Conservation (phyloP, 2,797 vertebrate species). For the Spea hammondii region DNA sequence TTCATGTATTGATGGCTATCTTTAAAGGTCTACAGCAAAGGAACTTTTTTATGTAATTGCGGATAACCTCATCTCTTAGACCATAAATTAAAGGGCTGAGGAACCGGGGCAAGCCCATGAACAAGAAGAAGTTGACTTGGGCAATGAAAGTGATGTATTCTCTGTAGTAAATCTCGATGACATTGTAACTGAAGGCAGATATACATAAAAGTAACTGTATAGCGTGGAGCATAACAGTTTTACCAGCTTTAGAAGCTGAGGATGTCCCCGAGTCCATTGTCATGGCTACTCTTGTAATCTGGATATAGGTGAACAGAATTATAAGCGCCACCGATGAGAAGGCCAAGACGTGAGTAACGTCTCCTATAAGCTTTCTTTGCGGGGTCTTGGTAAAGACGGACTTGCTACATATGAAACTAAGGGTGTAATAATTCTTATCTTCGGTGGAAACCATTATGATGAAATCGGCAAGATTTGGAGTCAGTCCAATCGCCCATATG, state of each 20-base stretch:
- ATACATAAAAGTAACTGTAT: slow-evolving; percentile 48
- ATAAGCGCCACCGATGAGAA: slow-evolving; percentile 54
- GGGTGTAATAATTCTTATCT: background rate
- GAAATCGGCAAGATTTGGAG: background rate
- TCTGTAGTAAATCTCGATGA: slow-evolving; percentile 57
- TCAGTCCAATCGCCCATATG: background rate
- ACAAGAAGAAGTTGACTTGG: background rate
- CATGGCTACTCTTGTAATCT: slow-evolving; percentile 68
- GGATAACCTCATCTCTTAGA: background rate
- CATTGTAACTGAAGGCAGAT: slow-evolving; percentile 63
- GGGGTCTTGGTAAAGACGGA: background rate
- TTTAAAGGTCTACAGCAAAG: background rate
- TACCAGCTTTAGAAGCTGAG: slow-evolving; percentile 67
- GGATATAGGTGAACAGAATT: slow-evolving; percentile 72
- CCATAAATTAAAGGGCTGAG: slow-evolving; percentile 1
- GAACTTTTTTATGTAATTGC: background rate
- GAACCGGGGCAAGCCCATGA: background rate
- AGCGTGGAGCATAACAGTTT: slow-evolving; percentile 74
- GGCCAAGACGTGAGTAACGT: slow-evolving; percentile 51
- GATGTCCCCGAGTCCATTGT: slow-evolving; percentile 64
- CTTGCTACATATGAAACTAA: background rate
- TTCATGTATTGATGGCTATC: too few relatives aligned
- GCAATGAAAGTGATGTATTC: background rate
- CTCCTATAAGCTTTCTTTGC: slow-evolving; percentile 52
- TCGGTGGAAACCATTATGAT: background rate